A percentile compares a stretch with the other conserved stretches of the same genome.
These are phyloP conservation scores for Leptinotarsa defecta DNA, from an alignment of 1,140 invertebrate species.

Conservation along the genomic window DNA sequence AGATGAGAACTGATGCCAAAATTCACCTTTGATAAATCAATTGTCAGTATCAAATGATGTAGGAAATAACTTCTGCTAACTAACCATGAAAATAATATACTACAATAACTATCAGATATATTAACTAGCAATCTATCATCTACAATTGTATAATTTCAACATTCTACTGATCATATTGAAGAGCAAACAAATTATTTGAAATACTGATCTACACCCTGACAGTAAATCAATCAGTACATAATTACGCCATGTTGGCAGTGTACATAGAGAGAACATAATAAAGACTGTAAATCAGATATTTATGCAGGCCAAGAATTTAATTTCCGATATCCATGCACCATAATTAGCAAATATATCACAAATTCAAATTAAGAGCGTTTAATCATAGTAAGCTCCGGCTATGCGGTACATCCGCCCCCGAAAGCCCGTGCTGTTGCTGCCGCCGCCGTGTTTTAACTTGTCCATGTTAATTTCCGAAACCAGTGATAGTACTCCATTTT, in stretches of 20 bases:
- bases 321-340: conserved; percentile 48
- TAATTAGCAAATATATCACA: conserved; percentile 52
- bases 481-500: conserved; percentile 43
- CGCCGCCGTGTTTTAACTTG: conserved; percentile 51
- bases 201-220: too few species aligned
- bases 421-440: conserved; percentile 35
- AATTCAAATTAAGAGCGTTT: conserved; percentile 49
- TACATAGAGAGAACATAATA: conserved; percentile 25
- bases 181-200: too few species aligned
- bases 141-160: too few species aligned
- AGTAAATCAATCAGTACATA: not conserved
- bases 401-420: conserved; percentile 20
- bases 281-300: conserved; percentile 41
- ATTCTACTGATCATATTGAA: too few species aligned
- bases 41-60: too few species aligned
- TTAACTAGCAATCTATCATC: too few species aligned
- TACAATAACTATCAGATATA: too few species aligned
- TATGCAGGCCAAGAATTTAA: conserved; percentile 39
- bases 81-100: too few species aligned
- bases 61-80: too few species aligned
- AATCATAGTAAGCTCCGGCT: conserved; percentile 27
- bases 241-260: conserved; percentile 25
- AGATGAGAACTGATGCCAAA: too few species aligned
- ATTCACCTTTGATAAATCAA: too few species aligned
- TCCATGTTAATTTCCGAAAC: conserved; percentile 53